Evolutionary conservation across 2,888 invertebrate genomes (phyloP), one percentile per base, ranked within the genome.

Genomic region (Abscondita cerata): DNA sequence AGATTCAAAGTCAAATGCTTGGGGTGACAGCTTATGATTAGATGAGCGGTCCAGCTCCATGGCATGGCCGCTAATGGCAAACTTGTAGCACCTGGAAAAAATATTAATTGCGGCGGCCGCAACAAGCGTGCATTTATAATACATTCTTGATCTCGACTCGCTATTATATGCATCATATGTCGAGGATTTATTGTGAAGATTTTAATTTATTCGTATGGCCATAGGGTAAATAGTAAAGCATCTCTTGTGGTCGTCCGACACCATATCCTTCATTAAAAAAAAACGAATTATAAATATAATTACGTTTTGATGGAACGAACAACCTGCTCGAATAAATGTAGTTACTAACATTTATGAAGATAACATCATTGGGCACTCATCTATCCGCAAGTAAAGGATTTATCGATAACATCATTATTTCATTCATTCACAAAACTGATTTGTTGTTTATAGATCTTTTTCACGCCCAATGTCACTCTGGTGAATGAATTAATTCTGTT

Each of bases 121-220:
- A 72, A 72, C 73, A 69, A 70, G 68, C 71, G 68, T 72, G 72
- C 76, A 75, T 73, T 72, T 73, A 76, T 76, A 77, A 78, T 77
- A 74, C 76, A 77, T 77, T 76, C 77, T 74, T 74, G 76, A 75
- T 73, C 68, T 61, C 50, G 63, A 47, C 66, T 68, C 66, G 69
- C 69, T 69, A 69, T 71, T 71, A 74, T 73, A 72, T 71, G 73
- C 77, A 76, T 78, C 76, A 76, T 70, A 68, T 73, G 76, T 75
- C 74, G 74, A 78, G 76, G 77, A 79, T 79, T 79, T 79, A 79
- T 79, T 76, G 78, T 78, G 71, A 72, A 73, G 75, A 77, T 77
- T 79, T 78, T 78, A 79, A 79, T 79, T 78, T 79, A 78, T 78
- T 77, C 79, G 74, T 73, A 66, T 70, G 59, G 75, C 76, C 72